A percentile compares a stretch with the other conserved stretches of the same genome.
These are phyloP conservation scores for Centropus bengalensis DNA, from an alignment of 2,113 vertebrate genomes.

Conservation along the genomic window DNA sequence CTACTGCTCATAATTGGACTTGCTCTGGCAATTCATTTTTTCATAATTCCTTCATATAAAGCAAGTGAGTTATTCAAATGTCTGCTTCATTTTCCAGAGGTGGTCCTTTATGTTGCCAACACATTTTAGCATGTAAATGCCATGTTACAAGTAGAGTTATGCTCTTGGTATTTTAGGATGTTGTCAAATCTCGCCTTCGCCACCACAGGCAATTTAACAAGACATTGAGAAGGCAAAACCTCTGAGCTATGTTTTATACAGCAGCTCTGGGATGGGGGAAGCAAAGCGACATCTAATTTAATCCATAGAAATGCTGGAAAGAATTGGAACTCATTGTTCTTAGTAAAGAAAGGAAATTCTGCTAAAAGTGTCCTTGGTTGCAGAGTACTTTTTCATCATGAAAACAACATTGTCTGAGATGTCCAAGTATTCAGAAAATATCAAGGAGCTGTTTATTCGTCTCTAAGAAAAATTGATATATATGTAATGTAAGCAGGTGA, in stretches of 20 bases:
- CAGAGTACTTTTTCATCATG: neutral
- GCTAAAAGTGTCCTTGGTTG: neutral
- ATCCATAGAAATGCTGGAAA: neutral
- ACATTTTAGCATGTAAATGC: neutral
- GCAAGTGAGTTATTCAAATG: conserved; percentile 65
- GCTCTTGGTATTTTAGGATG: neutral
- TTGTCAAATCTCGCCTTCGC: neutral
- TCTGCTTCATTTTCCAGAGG: neutral
- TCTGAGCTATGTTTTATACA: neutral
- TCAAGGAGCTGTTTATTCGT: neutral
- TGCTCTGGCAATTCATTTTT: conserved; percentile 29
- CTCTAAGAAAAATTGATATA: neutral
- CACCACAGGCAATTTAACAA: neutral
- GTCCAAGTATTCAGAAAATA: neutral
- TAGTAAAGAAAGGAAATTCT: neutral
- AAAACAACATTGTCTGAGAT: neutral
- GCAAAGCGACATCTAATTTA: neutral
- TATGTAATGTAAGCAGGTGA: neutral
- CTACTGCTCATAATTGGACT: conserved; percentile 5
- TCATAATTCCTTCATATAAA: conserved; percentile 66
- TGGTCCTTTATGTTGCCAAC: neutral
- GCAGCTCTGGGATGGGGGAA: neutral
- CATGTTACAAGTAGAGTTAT: neutral
- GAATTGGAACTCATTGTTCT: neutral
- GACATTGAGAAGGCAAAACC: neutral